phyloP scores from a whole-genome alignment of 2,888 invertebrate species.

The Chymomyza caudatula region DNA sequence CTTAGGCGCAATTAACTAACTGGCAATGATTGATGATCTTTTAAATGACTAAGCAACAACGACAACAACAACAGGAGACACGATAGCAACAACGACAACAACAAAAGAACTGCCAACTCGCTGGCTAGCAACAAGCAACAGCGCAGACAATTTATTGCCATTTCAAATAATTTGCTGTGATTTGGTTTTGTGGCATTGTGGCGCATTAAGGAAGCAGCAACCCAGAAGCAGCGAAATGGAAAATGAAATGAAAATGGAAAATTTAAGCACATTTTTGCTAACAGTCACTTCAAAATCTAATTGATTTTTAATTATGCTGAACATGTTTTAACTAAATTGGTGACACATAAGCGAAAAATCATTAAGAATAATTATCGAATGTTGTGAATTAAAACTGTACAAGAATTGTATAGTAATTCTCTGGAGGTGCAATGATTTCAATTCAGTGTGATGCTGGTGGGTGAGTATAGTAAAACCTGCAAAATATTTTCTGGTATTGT shows the following conservation, averaged over 20 bases:
- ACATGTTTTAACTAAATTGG: slow-evolving; percentile 19
- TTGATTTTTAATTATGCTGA: slow-evolving; percentile 46
- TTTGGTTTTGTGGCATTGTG: slow-evolving; percentile 39
- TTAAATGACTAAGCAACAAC: slow-evolving; percentile 56
- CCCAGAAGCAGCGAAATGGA: not conserved
- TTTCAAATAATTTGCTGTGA: slow-evolving; percentile 58
- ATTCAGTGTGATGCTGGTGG: too few species aligned
- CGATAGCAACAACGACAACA: slow-evolving; percentile 21
- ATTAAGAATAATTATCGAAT: slow-evolving; percentile 27
- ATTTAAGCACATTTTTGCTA: not conserved
- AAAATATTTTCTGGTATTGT: too few species aligned
- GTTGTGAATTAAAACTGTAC: not conserved
- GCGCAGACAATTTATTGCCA: slow-evolving; percentile 38
- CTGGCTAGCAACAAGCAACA: slow-evolving; percentile 14
- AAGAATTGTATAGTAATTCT: not conserved
- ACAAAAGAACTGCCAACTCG: slow-evolving; percentile 28
- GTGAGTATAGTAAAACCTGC: too few species aligned
- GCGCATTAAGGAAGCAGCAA: slow-evolving; percentile 5
- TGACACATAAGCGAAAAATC: slow-evolving; percentile 44
- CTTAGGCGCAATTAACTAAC: slow-evolving; percentile 64
- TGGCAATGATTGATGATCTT: slow-evolving; percentile 74
- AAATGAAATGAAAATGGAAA: not conserved
- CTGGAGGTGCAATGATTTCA: not conserved
- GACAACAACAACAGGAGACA: slow-evolving; percentile 33
- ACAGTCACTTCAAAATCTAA: slow-evolving; percentile 21